Evolutionary conservation across 2,888 invertebrate species (phyloP), one percentile per base, ranked within the genome.

Genomic region (Exocentrus adspersus): DNA sequence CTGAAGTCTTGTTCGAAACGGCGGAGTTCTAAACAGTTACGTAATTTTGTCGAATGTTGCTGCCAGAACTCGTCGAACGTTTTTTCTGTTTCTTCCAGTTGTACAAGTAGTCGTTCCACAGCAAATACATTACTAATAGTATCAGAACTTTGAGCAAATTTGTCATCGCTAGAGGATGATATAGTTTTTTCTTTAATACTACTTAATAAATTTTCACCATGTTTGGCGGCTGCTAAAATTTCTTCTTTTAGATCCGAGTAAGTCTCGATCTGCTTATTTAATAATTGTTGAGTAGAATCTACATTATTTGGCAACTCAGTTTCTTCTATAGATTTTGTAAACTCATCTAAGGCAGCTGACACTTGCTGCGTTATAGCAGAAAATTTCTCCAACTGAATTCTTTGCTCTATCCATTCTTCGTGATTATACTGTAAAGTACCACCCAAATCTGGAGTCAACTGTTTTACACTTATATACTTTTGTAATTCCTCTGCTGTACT

Each of bases 51-150:
- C 75, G 95, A 94, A 86, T 98, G 97, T 77, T 92, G 91, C 60
- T 90, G 89, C 97, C 97, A 98, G 84, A 97, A 97, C 75, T 92
- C 91, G 82, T 96, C 95, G 83, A 98, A 97, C 70, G 94, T 93
- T 76, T 90, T 88, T 84, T 95, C 94, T 72, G 97, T 97, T 86
- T 97, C 97, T 82, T 96, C 96, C 78, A 97, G 85, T 85, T 97
- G 96, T 62, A 95, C 92, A 73, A 97, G 85, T 79, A 96, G 87
- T 83, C 97, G 92, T 85, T 97, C 95, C 70, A 97, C 92, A 65
- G 95, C 92, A 72, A 95, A 92, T 68, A 97, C 94, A 85, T 97
- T 97, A 77, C 92, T 92, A 75, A 87, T 87, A 82, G 89, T 88
- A 77, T 91, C 77, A 42, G 68, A 67, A 56, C 65, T 88, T 67